Conservation (phyloP, 2,888 invertebrate species). For the Platycheirus albimanus region DNA sequence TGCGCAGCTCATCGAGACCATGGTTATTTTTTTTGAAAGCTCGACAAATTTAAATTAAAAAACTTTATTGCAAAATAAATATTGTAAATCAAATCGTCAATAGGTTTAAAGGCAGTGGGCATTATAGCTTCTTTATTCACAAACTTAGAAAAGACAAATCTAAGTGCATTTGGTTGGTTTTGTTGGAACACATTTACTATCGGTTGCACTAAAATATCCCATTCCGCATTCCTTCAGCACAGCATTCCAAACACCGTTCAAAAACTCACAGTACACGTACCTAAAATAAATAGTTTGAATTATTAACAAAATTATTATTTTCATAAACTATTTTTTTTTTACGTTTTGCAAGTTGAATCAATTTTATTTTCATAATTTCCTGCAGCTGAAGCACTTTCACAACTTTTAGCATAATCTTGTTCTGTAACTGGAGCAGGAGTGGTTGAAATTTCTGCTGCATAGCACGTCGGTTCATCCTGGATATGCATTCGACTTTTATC, state of each 20-base stretch:
- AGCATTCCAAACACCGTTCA: not conserved
- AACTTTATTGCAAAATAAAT: too few relatives aligned
- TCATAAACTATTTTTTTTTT: not conserved
- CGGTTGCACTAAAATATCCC: not conserved
- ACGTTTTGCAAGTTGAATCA: conserved; percentile 28
- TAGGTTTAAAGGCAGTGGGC: too few relatives aligned
- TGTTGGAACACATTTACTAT: not conserved
- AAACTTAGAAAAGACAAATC: too few relatives aligned
- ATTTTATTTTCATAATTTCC: conserved; percentile 3
- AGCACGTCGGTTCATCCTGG: conserved; percentile 26
- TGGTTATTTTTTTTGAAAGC: too few relatives aligned
- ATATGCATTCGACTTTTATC: not conserved
- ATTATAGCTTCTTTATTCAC: too few relatives aligned
- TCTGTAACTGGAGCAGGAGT: not conserved
- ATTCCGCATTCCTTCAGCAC: not conserved
- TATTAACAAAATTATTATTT: not conserved
- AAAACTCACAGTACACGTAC: conserved; percentile 24
- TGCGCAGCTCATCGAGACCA: too few relatives aligned
- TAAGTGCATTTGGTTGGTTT: not conserved
- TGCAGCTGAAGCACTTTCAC: not conserved
- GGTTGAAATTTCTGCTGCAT: not conserved
- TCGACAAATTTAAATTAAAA: too few relatives aligned
- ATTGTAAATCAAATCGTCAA: too few relatives aligned
- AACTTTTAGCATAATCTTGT: conserved; percentile 5
- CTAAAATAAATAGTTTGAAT: not conserved